Evolutionary conservation across 2,888 invertebrate species (phyloP).

Genomic region (Patella ulyssiponensis): DNA sequence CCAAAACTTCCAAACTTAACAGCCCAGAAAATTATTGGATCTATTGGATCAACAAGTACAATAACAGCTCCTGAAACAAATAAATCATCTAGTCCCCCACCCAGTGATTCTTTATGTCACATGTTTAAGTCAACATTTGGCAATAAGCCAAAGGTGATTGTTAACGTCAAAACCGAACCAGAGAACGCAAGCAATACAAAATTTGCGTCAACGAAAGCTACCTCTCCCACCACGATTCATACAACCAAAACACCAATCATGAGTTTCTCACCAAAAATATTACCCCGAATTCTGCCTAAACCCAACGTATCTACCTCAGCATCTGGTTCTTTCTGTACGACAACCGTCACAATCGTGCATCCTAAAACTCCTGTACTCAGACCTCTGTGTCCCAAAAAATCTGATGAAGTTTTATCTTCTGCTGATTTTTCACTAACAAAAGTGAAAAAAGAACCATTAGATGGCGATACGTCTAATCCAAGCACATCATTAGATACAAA

Average conservation of each 20-base stretch:
- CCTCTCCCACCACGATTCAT: neutral
- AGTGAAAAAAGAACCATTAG: conserved; percentile 3
- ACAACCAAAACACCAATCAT: neutral
- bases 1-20: neutral
- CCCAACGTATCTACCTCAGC: neutral
- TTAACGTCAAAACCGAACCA: conserved; percentile 15
- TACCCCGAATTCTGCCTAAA: neutral
- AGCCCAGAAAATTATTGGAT: too few relatives aligned
- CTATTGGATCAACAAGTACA: too few relatives aligned
- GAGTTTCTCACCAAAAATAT: neutral
- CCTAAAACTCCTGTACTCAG: neutral
- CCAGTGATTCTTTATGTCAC: neutral
- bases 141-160: neutral
- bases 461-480: neutral
- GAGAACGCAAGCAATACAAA: neutral
- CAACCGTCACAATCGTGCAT: neutral
- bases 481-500: neutral
- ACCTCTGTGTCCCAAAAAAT: neutral
- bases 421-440: neutral
- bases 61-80: conserved; percentile 4
- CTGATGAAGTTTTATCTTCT: neutral
- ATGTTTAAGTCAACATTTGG: neutral
- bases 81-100: neutral
- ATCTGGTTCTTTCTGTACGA: neutral
- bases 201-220: too few relatives aligned